Evolutionary conservation across 1,140 invertebrate species (phyloP), one percentile per base, ranked within the genome.

Genomic region (Dolichoris vasculosae): DNA sequence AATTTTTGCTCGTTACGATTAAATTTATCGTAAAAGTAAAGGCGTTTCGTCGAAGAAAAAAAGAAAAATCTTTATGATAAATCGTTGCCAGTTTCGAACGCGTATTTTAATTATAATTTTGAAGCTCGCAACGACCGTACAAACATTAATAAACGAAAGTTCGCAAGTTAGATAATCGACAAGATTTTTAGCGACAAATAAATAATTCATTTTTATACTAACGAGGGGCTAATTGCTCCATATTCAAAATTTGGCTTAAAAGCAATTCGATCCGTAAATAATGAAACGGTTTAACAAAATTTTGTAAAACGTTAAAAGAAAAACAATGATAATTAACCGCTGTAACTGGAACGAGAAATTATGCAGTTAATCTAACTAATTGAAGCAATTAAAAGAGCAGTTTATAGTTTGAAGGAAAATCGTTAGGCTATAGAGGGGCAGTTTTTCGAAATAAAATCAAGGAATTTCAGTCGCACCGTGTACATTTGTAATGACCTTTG

Each of bases 1-100:
- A 77, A 84, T 84, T 84, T 69, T 67, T n/a, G 9, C 46, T 51
- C 69, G 40, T 69, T 67, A 64, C 40, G 46, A 63, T 64, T 78
- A 30, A 78, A 51, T 82, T 67, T 23, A 64, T 63, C 77, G 77
- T 64, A 71, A 63, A 83, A 83, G 59, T 20, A 59, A 11, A 40
- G 46, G 3, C 8, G 8, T 63, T 46, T 40, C 26, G 17, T 20
- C 40, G 20, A 38, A 51, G 17, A 73, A 75, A 75, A 82, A 26
- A 38, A 51, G 17, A 73, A 75, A 75, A 82, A 26, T 8, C 7
- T 59, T 75, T 51, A 55, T 64, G 73, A 73, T 71, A 75, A 73
- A 23, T 20, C 30, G 32, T 38, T 35, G 35, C 32, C 26, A 51
- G 26, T n/a, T n/a, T 1, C 9, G 1, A 38, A 75, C 2, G 30